phyloP scores from a whole-genome alignment of 1,140 invertebrate species.

The Pseudomyrmex pallidus region DNA sequence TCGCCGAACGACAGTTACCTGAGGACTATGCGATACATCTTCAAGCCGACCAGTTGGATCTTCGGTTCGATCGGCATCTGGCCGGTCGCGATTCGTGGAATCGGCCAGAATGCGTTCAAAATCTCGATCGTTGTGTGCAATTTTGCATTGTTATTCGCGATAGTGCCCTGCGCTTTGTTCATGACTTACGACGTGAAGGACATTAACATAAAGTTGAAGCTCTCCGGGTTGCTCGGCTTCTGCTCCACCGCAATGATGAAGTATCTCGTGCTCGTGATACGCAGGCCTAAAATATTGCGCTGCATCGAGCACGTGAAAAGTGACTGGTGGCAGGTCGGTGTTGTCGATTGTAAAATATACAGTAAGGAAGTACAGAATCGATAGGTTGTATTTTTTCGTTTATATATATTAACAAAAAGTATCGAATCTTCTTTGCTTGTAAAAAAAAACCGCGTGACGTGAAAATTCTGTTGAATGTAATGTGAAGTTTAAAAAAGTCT shows the following conservation, averaged over 20 bases:
- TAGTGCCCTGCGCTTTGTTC: conserved; percentile 52
- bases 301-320: conserved; percentile 64
- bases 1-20: conserved; percentile 22
- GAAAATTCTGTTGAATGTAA: not conserved
- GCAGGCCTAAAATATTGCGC: conserved; percentile 38
- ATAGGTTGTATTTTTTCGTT: not conserved
- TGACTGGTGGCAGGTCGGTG: conserved; percentile 61
- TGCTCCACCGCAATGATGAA: conserved; percentile 60
- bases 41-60: not conserved
- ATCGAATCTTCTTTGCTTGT: not conserved
- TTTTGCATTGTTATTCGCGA: conserved; percentile 47
- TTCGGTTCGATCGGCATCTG: conserved; percentile 49
- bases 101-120: not conserved
- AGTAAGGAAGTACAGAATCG: not conserved
- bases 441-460: not conserved
- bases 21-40: conserved; percentile 20
- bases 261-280: conserved; percentile 53
- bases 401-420: not conserved
- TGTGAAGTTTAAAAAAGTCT: too few species aligned
- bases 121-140: conserved; percentile 32
- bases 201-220: conserved; percentile 33
- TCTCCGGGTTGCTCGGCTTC: conserved; percentile 51
- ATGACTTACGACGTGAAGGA: conserved; percentile 52
- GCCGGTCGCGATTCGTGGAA: conserved; percentile 20
- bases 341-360: not conserved